These are phyloP conservation scores for Marronus borbonicus DNA, from an alignment of 2,888 invertebrate species.

Conservation along the genomic window DNA sequence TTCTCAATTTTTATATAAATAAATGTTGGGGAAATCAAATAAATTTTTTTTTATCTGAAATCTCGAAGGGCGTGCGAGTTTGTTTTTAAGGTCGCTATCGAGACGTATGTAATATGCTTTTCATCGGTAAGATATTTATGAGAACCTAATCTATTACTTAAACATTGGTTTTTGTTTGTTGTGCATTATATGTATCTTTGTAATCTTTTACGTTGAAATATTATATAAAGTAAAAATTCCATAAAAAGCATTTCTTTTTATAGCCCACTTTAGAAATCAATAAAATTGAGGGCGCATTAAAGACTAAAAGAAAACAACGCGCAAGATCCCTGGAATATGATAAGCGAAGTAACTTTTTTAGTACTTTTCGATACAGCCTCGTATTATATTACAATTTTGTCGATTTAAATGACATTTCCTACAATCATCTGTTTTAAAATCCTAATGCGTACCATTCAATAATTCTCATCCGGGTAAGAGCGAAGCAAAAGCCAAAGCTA, in stretches of 20 bases:
- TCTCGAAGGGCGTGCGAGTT: background rate
- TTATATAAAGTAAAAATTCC: background rate
- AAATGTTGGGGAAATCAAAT: slow-evolving; percentile 1
- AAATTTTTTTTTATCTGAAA: slow-evolving; percentile 1
- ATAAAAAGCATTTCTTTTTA: slow-evolving; percentile 4
- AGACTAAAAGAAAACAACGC: background rate
- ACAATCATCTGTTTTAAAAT: background rate
- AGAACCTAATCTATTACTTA: slow-evolving; percentile 8
- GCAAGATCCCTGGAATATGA: background rate
- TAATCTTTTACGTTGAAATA: background rate
- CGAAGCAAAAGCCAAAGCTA: background rate
- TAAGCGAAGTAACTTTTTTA: slow-evolving; percentile 3
- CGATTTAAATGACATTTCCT: background rate
- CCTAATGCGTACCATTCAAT: slow-evolving; percentile 51
- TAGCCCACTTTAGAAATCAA: background rate
- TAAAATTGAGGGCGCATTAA: background rate
- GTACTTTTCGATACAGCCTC: no score
- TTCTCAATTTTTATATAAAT: slow-evolving; percentile 5
- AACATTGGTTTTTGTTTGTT: background rate
- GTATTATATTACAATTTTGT: no score
- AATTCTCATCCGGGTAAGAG: slow-evolving; percentile 43
- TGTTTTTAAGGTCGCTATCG: background rate
- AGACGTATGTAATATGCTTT: background rate
- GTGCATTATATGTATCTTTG: background rate
- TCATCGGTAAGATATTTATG: background rate